Evolutionary conservation across 2,113 vertebrate genomes (phyloP), one percentile per base, ranked within the genome.

Genomic region (Clarias magur): DNA sequence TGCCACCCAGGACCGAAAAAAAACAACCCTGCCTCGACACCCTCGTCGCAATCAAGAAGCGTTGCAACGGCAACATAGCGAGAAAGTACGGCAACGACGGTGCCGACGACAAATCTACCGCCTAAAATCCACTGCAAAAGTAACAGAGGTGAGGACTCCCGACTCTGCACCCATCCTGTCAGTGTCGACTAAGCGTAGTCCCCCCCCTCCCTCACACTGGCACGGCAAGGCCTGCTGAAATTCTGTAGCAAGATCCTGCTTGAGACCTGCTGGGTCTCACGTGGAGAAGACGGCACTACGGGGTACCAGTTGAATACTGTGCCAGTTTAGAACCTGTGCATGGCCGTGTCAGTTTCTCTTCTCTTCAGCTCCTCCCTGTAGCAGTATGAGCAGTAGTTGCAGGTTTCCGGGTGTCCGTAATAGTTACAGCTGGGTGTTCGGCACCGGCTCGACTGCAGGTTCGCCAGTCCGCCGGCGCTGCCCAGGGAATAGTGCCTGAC

Each of bases 341-440:
- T 94, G 86, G 93, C 88, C 0, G 96, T 90, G 56, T 97, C 96
- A 0, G 94, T 75, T 84, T 97, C 96, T 91, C 95, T 93, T 92
- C 95, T 95, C 89, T 94, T 96, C 92, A 98, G 91, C 94, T 98
- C 97, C 34, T 98, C 97, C 54, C 94, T 92, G 92, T 98, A 99
- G 91, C 98, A 99, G 94, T 95, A 99, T 60, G 98, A 99, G 91
- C 98, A 99, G 94, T 97, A 99, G 93, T 99, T 96, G 89, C 97
- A 96, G 0, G 98, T 99, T 90, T 99, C 97, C 0, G 98, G 97
- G 89, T 98, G 97, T 88, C 98, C 98, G 0, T 98, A 99, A 92
- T 96, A 99, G 91, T 94, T 95, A 94, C 98, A 99, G 95, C 93
- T 96, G 15, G 96, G 96, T 38, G 97, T 97, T 90, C 95, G 96